Base-by-base conservation (phyloP, 1,140 invertebrate genomes). In the Solenopsis invicta region DNA sequence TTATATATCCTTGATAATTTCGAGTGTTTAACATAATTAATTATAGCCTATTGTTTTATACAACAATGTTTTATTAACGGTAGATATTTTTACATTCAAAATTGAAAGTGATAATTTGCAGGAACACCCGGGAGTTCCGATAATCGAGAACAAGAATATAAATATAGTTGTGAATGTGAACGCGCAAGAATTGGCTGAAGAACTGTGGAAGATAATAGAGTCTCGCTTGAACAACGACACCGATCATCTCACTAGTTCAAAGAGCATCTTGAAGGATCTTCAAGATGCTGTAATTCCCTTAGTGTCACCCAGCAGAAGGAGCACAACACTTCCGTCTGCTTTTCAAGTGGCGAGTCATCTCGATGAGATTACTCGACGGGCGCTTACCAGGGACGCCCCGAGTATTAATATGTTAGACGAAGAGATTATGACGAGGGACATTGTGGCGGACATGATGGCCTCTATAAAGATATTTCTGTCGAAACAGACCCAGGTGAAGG, bases 171-270 rank as follows among this genome's bases (percentile, higher is more conserved):
- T 93, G 13, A 92, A 91, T 16, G 56, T 92, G 5, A 84, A 93
- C 48, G 75, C 91, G 1, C 81, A 89, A 45, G 86, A 89, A 4
- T 66, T 93, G 3, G 91, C 91, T 10, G 45, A 81, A 16, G 90
- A 92, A 61, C 67, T 93, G n/a, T 92, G 90, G 91, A 91, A 85
- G 16, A 62, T 93, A 12, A 91, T 93, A 10, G 86, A 90, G n/a
- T 16, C 66, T 21, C 87, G 85, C 64, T 67, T 91, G 41, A 86
- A 64, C 21, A 85, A 86, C n/a, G 0, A 24, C 29, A 61, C 64
- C 34, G 2, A 29, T 21, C 24, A 76, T 56, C 9, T 64, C 71
- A 37, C 10, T 29, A 21, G 0, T 16, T 45, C 75, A 4, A 16
- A 48, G 34, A 45, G 64, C 4, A 50, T 48, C 0, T 37, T 87